Evolutionary conservation across 92 coral and sea anemone genomes (phyloP), one percentile per base, ranked within the genome.

Genomic region (Heteractis magnifica): DNA sequence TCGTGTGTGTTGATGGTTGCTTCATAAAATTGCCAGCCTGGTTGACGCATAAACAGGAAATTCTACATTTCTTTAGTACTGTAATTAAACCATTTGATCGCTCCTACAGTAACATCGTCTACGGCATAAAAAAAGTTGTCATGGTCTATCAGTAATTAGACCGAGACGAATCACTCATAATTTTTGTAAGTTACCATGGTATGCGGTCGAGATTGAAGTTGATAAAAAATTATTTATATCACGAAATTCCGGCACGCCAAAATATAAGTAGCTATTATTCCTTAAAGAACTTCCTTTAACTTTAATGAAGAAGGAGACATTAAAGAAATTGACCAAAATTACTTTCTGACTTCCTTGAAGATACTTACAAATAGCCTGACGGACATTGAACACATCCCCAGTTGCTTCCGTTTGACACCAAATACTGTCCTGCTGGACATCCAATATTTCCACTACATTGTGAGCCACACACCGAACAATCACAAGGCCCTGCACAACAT

Each of bases 311-410:
- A 44, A 77, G 56, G 73, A 4, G 52, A 18, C 59, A 52, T 18
- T 4, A 23, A 10, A 50, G 16, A 15, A 76, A 76, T 20, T 10
- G 14, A 65, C 6, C 71, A 65, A 80, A 1, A 80, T 64, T 18
- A 20, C 71, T 21, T 21, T 23, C n/a, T 78, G 82, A 59, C 52
- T 65, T 80, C 65, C 51, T 6, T 44, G n/a, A 6, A 41, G 71
- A 6, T 52, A 96, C 99, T 96, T 87, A 96, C 99, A 79, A 96
- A 83, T 87, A 90, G 62, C 99, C 99, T 26, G 90, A 21, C 5
- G 92, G 94, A 75, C 99, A 96, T 56, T 87, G 89, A 52, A 96
- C 83, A 79, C 99, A 96, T 20, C 93, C 97, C 98, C 90, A 91
- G 20, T 78, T 81, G 59, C 91, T 88, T 73, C 86, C 82, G 89